Conservation (phyloP, 2,113 vertebrate species). For the Cyrtonyx montezumae region DNA sequence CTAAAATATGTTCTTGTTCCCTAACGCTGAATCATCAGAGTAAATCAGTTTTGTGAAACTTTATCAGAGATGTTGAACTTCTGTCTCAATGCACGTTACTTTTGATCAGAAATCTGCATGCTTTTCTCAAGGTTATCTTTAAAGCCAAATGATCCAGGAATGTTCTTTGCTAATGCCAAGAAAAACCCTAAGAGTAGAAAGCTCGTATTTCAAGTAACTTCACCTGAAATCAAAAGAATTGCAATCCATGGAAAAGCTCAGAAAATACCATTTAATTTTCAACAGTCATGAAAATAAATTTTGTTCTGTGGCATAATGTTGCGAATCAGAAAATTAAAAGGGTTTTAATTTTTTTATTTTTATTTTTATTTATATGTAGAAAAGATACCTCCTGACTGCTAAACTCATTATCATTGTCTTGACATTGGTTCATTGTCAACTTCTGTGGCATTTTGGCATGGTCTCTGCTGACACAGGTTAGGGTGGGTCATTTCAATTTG, state of each 20-base stretch:
- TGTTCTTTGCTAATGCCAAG: neutral
- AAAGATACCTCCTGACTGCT: neutral
- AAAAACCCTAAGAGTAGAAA: neutral
- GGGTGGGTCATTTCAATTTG: neutral
- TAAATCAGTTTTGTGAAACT: neutral
- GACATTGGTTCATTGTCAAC: neutral
- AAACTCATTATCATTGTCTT: neutral
- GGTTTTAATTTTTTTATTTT: neutral
- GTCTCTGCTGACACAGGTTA: neutral
- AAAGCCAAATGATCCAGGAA: accelerated
- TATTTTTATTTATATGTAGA: neutral
- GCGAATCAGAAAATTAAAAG: neutral
- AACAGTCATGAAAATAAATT: neutral
- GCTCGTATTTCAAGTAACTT: neutral
- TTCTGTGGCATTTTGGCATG: neutral
- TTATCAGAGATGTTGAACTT: neutral
- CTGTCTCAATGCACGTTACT: neutral
- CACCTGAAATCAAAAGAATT: neutral
- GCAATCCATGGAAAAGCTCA: neutral
- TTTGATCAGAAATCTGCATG: neutral
- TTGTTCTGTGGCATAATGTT: neutral
- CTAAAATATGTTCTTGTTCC: neutral
- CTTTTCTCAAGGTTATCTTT: neutral
- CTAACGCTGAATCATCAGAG: neutral
- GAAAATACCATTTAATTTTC: neutral